Conservation (phyloP, 2,888 invertebrate species). For the Platycheirus rosarum region DNA sequence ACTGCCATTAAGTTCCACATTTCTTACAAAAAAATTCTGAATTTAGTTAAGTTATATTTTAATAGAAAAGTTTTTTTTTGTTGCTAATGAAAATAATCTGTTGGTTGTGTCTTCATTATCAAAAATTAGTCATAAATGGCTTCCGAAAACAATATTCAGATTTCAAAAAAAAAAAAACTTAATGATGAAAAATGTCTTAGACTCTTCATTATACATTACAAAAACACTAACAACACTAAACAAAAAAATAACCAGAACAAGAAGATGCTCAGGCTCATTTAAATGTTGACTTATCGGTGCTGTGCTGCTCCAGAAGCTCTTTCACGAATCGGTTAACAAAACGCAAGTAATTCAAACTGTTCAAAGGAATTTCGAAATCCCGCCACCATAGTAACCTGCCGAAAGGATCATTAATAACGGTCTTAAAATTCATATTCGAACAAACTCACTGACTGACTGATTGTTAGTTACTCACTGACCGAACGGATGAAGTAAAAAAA, state of each 20-base stretch:
- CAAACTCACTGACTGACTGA: constrained; percentile 34
- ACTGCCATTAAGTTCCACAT: too few relatives aligned
- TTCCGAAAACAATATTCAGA: constrained; percentile 62
- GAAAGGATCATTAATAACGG: constrained; percentile 73
- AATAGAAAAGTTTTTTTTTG: too few relatives aligned
- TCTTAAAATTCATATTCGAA: constrained; percentile 52
- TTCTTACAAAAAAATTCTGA: too few relatives aligned
- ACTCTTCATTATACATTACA: constrained; percentile 49
- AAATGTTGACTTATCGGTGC: constrained; percentile 35
- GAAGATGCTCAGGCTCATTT: constrained; percentile 35
- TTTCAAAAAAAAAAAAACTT: constrained; percentile 40
- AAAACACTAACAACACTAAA: constrained; percentile 9
- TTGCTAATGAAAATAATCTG: too few relatives aligned
- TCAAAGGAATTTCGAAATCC: constrained; percentile 65
- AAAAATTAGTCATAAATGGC: too few relatives aligned
- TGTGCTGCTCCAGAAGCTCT: constrained; percentile 67
- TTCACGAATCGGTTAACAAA: constrained; percentile 71
- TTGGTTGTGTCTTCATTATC: too few relatives aligned
- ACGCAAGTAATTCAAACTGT: constrained; percentile 67
- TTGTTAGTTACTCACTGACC: constrained; percentile 48
- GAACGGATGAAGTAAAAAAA: constrained; percentile 33
- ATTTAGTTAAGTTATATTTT: too few relatives aligned
- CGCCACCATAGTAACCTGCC: constrained; percentile 64
- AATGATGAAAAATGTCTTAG: constrained; percentile 66
- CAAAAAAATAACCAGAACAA: not conserved